Conservation (phyloP, 2,797 vertebrate species). For the Adelosebastes latens region DNA sequence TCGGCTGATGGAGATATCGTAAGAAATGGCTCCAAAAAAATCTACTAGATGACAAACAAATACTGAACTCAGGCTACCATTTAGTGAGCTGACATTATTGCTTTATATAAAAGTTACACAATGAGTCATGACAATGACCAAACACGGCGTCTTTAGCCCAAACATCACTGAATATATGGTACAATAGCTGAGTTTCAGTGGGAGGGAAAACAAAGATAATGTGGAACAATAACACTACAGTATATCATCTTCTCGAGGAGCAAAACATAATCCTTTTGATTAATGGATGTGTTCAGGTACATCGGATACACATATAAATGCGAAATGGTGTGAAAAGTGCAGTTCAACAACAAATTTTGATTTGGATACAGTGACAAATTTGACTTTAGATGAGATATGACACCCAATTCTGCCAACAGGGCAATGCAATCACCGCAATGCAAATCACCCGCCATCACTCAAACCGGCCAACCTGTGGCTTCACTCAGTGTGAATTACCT, state of each 20-base stretch:
- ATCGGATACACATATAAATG: neutral
- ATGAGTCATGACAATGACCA: conserved; percentile 23
- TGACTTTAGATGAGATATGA: conserved; percentile 53
- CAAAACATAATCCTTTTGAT: conserved; percentile 14
- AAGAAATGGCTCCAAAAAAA: neutral
- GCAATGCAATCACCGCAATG: conserved; percentile 56
- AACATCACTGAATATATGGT: neutral
- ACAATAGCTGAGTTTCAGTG: neutral
- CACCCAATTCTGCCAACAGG: conserved; percentile 38
- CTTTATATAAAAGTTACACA: conserved; percentile 1
- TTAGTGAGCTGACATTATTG: neutral
- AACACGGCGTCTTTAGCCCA: neutral
- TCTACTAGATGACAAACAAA: neutral
- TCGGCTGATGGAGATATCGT: conserved; percentile 5
- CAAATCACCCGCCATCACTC: conserved; percentile 63
- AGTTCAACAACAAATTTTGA: conserved; percentile 30
- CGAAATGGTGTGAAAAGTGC: neutral
- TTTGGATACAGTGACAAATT: conserved; percentile 38
- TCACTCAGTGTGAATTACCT: conserved; percentile 41
- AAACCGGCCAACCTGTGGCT: conserved; percentile 56
- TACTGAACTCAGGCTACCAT: neutral
- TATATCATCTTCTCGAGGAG: neutral
- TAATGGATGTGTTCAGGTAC: conserved; percentile 6
- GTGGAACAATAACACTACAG: neutral
- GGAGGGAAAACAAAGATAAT: neutral